phyloP scores from a whole-genome alignment of 2,113 vertebrate species.

The Ceyx cyanopectus region DNA sequence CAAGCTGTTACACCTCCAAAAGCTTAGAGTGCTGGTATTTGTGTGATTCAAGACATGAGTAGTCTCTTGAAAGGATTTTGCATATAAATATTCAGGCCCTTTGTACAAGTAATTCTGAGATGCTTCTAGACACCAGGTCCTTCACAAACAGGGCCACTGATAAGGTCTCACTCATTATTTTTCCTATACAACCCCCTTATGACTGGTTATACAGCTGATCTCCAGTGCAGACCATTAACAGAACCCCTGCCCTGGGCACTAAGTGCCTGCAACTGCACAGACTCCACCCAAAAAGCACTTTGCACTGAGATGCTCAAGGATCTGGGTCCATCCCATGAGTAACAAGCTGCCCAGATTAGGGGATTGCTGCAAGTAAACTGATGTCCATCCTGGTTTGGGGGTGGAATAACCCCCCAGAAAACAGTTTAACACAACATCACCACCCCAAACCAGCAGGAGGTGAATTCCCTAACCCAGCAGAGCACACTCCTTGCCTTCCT shows the following conservation, averaged over 20 bases:
- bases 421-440: neutral
- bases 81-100: neutral
- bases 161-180: neutral
- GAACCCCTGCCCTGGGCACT: neutral
- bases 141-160: neutral
- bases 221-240: neutral
- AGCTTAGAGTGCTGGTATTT: neutral
- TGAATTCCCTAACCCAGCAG: fast-evolving
- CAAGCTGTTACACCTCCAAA: neutral
- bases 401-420: neutral
- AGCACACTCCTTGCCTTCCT: neutral
- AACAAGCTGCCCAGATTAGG: neutral
- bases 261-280: neutral
- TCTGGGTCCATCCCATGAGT: neutral
- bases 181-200: neutral
- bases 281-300: neutral
- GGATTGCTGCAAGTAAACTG: neutral
- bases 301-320: neutral
- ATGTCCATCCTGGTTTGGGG: neutral
- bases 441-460: neutral
- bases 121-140: neutral
- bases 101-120: neutral
- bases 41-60: fast-evolving
- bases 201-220: neutral
- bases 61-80: neutral